Base-by-base conservation (phyloP, 2,797 vertebrate genomes). In the Aselliscus stoliczkanus region DNA sequence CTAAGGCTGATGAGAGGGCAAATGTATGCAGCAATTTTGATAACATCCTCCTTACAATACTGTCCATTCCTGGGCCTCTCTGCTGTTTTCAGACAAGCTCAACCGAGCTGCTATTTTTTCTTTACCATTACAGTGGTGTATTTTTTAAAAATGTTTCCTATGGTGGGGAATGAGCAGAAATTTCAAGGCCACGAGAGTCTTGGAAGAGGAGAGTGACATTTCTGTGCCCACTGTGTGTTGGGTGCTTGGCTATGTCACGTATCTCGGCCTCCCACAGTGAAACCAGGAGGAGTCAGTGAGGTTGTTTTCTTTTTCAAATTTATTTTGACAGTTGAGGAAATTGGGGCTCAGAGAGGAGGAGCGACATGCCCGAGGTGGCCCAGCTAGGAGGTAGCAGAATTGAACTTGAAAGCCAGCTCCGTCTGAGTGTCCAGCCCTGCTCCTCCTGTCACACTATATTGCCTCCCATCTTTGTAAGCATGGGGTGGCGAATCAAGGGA, bases 181-280 rank as follows among this genome's bases (percentile, higher is more conserved):
- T 52, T 56, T 62, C 50, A 88, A 91, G 42, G 37, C 73, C 75
- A 72, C 47, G 60, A 65, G 42, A 27, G 6, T 58, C 47, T 75
- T 14, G 6, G 37, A 20, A 88, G 77, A 70, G 80, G 47, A 39
- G 37, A 42, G n/a, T n/a, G 10, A 4, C 44, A 10, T 37, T 65
- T 47, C 5, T 31, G 4, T 50, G 21, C 13, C 44, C 44, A 5
- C 82, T 18, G 9, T 0, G 4, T 14, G 7, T 7, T 52, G n/a
- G 39, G 31, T 34, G 64, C 34, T 70, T 42, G 60, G 7, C 1
- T 23, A 0, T 15, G 65, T 50, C 8, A 1, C 2, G 0, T 5
- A 14, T 73, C 42, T 89, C 37, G 34, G n/a, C 4, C 39, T 29
- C 64, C 5, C 15, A 20, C 27, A 0, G 1, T 21, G 34, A 39